Base-by-base conservation (phyloP, 2,113 vertebrate species). In the Barnardius zonarius region DNA sequence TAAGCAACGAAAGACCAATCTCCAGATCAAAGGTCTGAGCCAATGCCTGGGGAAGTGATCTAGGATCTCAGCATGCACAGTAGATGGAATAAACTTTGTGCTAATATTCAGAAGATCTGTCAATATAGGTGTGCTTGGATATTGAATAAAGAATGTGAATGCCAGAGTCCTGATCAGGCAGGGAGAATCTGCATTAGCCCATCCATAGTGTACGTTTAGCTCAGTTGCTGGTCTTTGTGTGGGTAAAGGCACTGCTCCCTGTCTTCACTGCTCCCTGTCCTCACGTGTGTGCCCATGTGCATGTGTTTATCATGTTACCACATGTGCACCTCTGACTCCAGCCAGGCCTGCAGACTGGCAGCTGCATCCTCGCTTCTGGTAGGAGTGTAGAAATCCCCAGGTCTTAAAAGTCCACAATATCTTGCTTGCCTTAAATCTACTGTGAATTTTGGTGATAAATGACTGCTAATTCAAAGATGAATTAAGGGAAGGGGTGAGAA, bases 211-310 rank as follows among this genome's bases (percentile, higher is more conserved):
- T 46, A 15, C 3, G 6, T n/a, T 46, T n/a, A 33, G 12, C 1
- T 13, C 23, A 39, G 19, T 16, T 74, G 16, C 10, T 83, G 39
- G 10, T 24, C 57, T 35, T 35, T 59, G 57, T 16, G 4, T 4
- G 11, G 5, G 4, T 43, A 57, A 49, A 66, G 33, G 9, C 57
- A 35, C 57, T 35, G 33, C 33, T 22, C 19, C 8, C 13, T 57
- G 55, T n/a, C 20, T 13, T 59, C 18, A n/a, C 13, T 33, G 15
- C 4, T 51, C 10, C 11, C 25, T 17, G 7, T 20, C 30, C 55
- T 46, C 57, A 27, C 0, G 0, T 12, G 5, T 27, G 39, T 14
- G 9, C 6, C 6, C 1, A 0, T 17, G 27, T 48, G 13, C 7
- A 2, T 8, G 6, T 51, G 7, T 41, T 83, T 55, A 13, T 1